A percentile compares a stretch with the other conserved stretches of the same genome.
phyloP scores from a whole-genome alignment of 2,113 vertebrate genomes.

The Zonotrichia leucophrys region DNA sequence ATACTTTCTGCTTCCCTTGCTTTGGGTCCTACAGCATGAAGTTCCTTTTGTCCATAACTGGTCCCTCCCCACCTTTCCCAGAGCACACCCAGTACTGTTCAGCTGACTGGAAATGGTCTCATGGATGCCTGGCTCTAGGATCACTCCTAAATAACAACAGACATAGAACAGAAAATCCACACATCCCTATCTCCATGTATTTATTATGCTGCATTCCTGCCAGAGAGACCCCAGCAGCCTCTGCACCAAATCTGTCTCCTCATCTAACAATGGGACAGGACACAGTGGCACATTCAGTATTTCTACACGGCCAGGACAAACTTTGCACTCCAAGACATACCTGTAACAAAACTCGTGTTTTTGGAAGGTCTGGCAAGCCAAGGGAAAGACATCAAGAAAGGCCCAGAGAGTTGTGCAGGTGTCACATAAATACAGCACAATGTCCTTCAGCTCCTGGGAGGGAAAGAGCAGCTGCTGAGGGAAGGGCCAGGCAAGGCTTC shows the following conservation, averaged over 20 bases:
- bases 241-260: not conserved
- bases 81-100: fast-evolving
- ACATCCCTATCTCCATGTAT: not conserved
- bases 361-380: conserved; percentile 87
- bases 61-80: not conserved
- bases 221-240: not conserved
- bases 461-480: conserved; percentile 6
- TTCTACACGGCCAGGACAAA: not conserved
- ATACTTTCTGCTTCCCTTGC: not conserved
- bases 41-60: not conserved
- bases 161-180: not conserved
- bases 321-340: conserved; percentile 59
- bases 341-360: conserved; percentile 88
- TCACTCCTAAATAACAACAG: not conserved
- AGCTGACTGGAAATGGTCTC: not conserved
- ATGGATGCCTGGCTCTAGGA: not conserved
- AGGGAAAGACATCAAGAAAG: conserved; percentile 91
- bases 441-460: conserved; percentile 86
- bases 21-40: not conserved
- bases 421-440: conserved; percentile 91
- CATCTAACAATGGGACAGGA: not conserved
- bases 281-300: not conserved
- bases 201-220: not conserved
- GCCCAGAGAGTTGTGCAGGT: conserved; percentile 90
- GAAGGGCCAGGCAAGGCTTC: not conserved